Conservation (phyloP, 2,888 invertebrate species). For the Leptogaster cylindrica region DNA sequence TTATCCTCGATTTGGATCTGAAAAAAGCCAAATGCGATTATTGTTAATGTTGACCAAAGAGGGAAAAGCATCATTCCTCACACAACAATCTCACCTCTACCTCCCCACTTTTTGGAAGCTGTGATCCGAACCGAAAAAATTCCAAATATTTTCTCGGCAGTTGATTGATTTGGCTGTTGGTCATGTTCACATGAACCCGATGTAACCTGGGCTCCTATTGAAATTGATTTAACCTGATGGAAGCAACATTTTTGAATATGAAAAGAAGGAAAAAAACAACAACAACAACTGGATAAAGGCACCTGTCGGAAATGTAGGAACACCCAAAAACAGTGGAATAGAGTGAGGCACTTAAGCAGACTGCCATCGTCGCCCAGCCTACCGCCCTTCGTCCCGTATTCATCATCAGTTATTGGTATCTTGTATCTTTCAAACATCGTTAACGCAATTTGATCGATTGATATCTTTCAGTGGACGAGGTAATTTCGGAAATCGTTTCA, state of each 20-base stretch:
- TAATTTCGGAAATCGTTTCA: slow-evolving; percentile 43
- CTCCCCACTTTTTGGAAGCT: too few relatives aligned
- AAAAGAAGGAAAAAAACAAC: slow-evolving; percentile 23
- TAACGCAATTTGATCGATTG: slow-evolving; percentile 47
- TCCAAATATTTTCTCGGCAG: slow-evolving; percentile 27
- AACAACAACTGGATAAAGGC: slow-evolving; percentile 32
- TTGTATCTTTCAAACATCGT: slow-evolving; percentile 46
- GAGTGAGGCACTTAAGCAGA: slow-evolving; percentile 18
- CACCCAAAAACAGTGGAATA: slow-evolving; percentile 44
- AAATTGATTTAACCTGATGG: slow-evolving; percentile 39
- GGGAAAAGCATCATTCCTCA: not conserved
- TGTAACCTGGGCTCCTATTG: slow-evolving; percentile 36
- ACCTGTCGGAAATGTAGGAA: slow-evolving; percentile 45
- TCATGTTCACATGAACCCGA: slow-evolving; percentile 36
- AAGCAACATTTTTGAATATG: slow-evolving; percentile 28
- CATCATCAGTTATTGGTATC: not conserved
- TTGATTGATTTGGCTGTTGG: slow-evolving; percentile 37
- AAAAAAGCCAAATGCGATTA: not conserved
- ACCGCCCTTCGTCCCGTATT: too few relatives aligned
- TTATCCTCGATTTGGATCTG: not conserved
- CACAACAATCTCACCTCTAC: not conserved
- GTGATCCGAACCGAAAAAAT: slow-evolving; percentile 17
- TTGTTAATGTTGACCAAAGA: not conserved
- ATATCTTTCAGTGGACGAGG: slow-evolving; percentile 44
- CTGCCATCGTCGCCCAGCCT: not conserved